These are phyloP conservation scores for Protobothrops mucrosquamatus DNA, from an alignment of 2,113 vertebrate genomes.

Conservation along the genomic window DNA sequence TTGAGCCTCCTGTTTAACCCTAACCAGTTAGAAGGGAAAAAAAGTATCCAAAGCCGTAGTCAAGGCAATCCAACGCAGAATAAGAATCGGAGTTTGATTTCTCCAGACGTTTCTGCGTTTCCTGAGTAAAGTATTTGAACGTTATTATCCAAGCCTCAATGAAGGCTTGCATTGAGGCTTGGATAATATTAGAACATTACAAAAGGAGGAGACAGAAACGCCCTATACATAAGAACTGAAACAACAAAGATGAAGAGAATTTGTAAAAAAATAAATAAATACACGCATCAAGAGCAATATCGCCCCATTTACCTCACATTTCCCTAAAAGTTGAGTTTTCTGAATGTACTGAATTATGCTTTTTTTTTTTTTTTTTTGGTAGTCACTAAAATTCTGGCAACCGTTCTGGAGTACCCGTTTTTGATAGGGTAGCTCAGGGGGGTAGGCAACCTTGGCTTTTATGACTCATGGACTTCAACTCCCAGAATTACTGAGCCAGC, in stretches of 20 bases:
- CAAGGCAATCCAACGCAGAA: not conserved
- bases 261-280: too few species aligned
- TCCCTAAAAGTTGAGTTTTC: not conserved
- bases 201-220: not conserved
- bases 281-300: rapidly evolving
- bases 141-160: not conserved
- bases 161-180: too few species aligned
- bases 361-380: not conserved
- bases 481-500: too few species aligned
- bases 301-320: not conserved
- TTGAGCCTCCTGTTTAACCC: not conserved
- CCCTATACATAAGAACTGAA: not conserved
- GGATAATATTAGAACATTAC: too few species aligned
- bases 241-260: not conserved
- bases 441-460: too few species aligned
- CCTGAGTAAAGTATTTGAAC: not conserved
- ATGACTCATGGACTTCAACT: too few species aligned
- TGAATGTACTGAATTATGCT: not conserved
- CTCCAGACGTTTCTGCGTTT: not conserved
- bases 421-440: not conserved
- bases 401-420: not conserved
- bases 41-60: not conserved
- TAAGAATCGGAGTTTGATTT: not conserved
- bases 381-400: not conserved
- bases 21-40: not conserved